Conservation (phyloP, 2,113 vertebrate species). For the Pholis gunnellus region DNA sequence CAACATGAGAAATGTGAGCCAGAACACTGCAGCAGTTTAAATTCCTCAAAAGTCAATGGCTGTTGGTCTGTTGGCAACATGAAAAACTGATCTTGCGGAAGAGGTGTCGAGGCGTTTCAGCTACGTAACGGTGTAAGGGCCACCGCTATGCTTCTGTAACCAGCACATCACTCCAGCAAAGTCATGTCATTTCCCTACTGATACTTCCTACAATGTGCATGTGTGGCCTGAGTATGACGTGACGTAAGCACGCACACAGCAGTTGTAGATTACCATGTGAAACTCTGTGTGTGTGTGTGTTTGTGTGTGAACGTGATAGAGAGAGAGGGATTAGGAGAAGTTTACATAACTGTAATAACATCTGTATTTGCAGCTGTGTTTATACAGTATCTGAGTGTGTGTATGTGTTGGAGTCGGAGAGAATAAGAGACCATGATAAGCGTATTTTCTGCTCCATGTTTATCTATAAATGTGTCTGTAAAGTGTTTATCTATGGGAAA, state of each 20-base stretch:
- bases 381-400: background rate
- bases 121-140: no score
- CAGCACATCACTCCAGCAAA: background rate
- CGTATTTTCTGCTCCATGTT: background rate
- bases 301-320: background rate
- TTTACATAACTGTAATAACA: constrained; percentile 15
- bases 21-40: background rate
- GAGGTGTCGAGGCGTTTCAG: background rate
- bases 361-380: constrained; percentile 5
- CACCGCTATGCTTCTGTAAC: background rate
- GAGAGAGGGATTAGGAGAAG: background rate
- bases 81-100: background rate
- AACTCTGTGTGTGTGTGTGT: background rate
- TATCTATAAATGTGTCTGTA: background rate
- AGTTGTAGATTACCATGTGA: background rate
- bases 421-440: background rate
- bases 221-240: background rate
- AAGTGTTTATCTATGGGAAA: background rate
- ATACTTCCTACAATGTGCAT: background rate
- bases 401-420: background rate
- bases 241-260: background rate
- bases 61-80: background rate
- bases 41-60: background rate
- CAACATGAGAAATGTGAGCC: background rate
- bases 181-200: background rate